Evolutionary conservation across 2,888 invertebrate species (phyloP).

Genomic region (Megamerina dolium): DNA sequence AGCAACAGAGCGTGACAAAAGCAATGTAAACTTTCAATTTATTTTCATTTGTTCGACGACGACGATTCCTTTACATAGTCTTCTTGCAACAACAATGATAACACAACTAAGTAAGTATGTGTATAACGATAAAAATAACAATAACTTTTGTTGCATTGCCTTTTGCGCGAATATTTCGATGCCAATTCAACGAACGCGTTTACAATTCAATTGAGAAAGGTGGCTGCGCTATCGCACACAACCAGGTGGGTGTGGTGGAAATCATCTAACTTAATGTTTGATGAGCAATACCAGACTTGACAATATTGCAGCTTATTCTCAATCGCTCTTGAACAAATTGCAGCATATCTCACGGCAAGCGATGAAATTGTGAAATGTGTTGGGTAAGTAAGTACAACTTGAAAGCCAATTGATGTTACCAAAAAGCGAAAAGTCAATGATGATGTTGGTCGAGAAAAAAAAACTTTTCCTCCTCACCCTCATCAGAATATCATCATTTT

Average conservation of each 20-base stretch:
- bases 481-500: no score
- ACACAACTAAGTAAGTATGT: no score
- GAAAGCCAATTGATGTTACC: no score
- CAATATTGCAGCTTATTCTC: no score
- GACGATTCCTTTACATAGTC: neutral
- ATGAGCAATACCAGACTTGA: neutral
- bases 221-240: neutral
- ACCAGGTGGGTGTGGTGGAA: neutral
- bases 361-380: neutral
- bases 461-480: no score
- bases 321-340: no score
- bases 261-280: neutral
- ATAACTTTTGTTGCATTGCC: slow-evolving; percentile 13
- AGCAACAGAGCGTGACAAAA: slow-evolving; percentile 35
- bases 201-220: slow-evolving; percentile 11
- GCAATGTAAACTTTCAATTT: slow-evolving; percentile 32
- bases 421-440: no score
- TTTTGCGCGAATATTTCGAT: slow-evolving; percentile 14
- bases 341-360: no score
- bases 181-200: slow-evolving; percentile 17
- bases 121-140: slow-evolving; percentile 4
- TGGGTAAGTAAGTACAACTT: no score
- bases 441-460: no score
- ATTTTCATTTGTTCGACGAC: slow-evolving; percentile 4
- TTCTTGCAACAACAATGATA: slow-evolving; percentile 1